These are phyloP conservation scores for Parnassius mnemosyne DNA, from an alignment of 2,888 invertebrate genomes.

Conservation along the genomic window DNA sequence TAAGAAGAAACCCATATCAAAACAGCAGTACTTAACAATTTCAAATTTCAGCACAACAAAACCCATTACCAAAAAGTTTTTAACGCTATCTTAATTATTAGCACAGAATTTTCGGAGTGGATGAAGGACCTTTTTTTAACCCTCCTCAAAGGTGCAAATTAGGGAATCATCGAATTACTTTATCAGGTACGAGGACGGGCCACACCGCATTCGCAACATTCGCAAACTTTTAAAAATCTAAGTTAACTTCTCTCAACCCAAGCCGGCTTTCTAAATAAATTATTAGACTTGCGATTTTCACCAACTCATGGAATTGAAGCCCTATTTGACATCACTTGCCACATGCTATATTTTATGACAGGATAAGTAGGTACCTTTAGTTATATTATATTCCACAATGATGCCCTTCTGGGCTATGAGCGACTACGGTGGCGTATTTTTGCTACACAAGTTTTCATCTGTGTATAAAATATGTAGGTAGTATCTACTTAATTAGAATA, in stretches of 20 bases:
- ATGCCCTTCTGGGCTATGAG: neutral
- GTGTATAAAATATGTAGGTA: no score
- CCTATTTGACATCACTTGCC: no score
- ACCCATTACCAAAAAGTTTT: constrained; percentile 46
- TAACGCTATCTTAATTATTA: constrained; percentile 63
- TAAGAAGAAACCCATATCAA: no score
- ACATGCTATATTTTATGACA: no score
- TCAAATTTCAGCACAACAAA: constrained; percentile 2
- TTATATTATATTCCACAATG: constrained; percentile 42
- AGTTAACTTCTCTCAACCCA: constrained; percentile 66
- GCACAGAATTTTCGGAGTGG: constrained; percentile 36
- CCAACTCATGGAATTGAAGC: neutral
- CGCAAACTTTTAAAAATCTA: constrained; percentile 76
- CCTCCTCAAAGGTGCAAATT: constrained; percentile 75
- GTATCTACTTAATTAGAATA: no score
- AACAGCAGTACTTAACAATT: neutral
- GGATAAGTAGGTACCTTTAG: constrained; percentile 42
- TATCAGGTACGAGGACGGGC: constrained; percentile 66
- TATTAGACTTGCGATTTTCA: constrained; percentile 61
- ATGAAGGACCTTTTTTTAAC: constrained; percentile 63
- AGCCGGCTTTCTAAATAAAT: constrained; percentile 62
- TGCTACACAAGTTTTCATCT: no score
- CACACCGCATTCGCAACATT: constrained; percentile 63
- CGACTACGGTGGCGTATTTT: no score
- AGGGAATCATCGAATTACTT: constrained; percentile 75